These are phyloP conservation scores for Ictidomys tridecemlineatus DNA, from an alignment of 2,113 vertebrate species.

Conservation along the genomic window DNA sequence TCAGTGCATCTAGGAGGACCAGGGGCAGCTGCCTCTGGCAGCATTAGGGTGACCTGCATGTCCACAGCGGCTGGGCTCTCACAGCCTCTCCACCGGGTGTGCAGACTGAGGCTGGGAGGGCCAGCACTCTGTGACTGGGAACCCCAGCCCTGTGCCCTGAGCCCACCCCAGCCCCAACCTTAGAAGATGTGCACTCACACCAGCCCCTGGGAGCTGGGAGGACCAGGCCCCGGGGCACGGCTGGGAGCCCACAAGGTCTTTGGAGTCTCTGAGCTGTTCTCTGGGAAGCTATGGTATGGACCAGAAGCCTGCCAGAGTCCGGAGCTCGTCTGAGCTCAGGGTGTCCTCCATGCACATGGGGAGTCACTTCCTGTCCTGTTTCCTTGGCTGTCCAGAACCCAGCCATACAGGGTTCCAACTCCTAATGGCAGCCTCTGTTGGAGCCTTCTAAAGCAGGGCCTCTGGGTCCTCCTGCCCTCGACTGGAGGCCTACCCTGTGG, in stretches of 20 bases:
- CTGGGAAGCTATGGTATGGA: neutral
- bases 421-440: neutral
- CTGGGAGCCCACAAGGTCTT: neutral
- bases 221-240: neutral
- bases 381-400: too few relatives aligned
- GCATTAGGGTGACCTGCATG: neutral
- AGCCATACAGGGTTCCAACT: too few relatives aligned
- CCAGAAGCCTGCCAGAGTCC: too few relatives aligned
- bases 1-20: too few relatives aligned
- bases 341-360: neutral
- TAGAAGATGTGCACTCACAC: rapidly evolving
- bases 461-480: neutral
- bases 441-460: neutral
- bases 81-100: neutral
- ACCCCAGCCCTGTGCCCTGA: neutral
- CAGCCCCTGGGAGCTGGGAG: neutral
- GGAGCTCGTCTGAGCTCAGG: neutral
- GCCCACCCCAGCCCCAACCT: neutral
- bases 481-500: neutral
- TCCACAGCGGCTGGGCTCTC: neutral
- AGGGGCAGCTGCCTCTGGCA: neutral
- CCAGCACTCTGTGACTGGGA: too few relatives aligned
- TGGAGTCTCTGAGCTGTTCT: neutral
- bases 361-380: neutral
- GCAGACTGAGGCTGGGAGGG: neutral